Base-by-base conservation (phyloP, 2,888 invertebrate species). In the Diploptera punctata region DNA sequence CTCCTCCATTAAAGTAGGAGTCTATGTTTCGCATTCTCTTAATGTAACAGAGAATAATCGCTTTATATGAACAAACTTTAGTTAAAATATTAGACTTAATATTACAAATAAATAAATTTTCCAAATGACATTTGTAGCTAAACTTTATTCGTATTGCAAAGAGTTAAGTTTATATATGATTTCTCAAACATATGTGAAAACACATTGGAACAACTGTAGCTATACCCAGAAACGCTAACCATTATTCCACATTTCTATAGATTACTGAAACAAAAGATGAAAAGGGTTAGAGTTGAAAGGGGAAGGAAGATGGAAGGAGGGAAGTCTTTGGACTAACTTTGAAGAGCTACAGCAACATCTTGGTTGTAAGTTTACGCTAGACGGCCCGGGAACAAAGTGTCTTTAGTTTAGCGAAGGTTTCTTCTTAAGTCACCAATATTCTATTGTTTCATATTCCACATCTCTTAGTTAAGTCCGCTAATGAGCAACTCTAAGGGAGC, bases 371-470 rank as follows among this genome's bases (percentile, higher is more conserved):
- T 57, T 57, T 31, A 57, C 57, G 57, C n/a, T 57, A 57, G 29
- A 29, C 29, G n/a, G 57, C 16, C 3, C 31, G n/a, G 57, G 57
- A 57, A 57, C 57, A 57, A 57, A 57, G 57, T 57, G 57, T 19
- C 57, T 57, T 29, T 29, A 16, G 16, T 16, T 57, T 33, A 33
- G 33, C 24, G 13, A 7, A 9, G n/a, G 57, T 16, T 29, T 57
- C 57, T 57, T 29, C 57, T 26, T n/a, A 26, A 5, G 57, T 57
- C 57, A n/a, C 57, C 57, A 29, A 57, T 57, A 57, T 26, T 57
- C 57, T 57, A 57, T 57, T 57, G 57, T 57, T 54, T 57, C 26
- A 57, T 57, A 57, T 31, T 29, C 31, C 29, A n/a, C n/a, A 57
- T 31, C 57, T 57, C 26, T 16, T n/a, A 52, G 10, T 24, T n/a